Base-by-base conservation (phyloP, 2,113 vertebrate genomes). In the Dinomys branickii region DNA sequence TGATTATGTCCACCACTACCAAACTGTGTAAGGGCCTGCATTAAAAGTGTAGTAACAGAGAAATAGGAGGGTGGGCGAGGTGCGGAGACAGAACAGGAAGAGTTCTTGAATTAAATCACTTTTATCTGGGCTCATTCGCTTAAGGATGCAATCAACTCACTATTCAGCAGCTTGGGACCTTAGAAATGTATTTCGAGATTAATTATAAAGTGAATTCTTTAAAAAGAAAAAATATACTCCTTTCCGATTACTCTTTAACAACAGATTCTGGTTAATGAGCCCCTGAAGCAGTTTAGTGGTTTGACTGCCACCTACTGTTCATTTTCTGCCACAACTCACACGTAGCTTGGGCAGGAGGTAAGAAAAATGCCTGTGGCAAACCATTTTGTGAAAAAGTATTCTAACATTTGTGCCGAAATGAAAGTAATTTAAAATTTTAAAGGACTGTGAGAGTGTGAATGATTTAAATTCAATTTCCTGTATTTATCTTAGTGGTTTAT, bases 271-370 rank as follows among this genome's bases (percentile, higher is more conserved):
- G 1, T 85, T 77, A 91, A 97, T 69, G 81, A 98, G 96, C 13
- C 5, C 38, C 17, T 6, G 97, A 94, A 92, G 11, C 58, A 98
- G 98, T 71, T 97, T 98, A 99, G 98, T 97, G 98, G 88, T 97
- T 98, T 92, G 98, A 94, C 96, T 98, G 99, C 99, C 99, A 99
- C 98, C 99, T 99, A 98, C 99, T 95, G 99, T 97, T 91, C 82
- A 0, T 92, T 33, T 91, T 95, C 78, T 4, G 96, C 54, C 91
- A 91, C 87, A 90, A 89, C 97, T 22, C 58, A 41, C 16, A 87
- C 3, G 56, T 88, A 77, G 58, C 94, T 14, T 67, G 86, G 16
- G 63, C 63, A 33, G 30, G 69, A 85, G 58, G 80, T 81, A 71
- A 86, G 91, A 80, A 73, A 19, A 50, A 67, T 0, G 30, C 12